These are phyloP conservation scores for Papilio polyxenes DNA, from an alignment of 1,140 invertebrate species.

Conservation along the genomic window DNA sequence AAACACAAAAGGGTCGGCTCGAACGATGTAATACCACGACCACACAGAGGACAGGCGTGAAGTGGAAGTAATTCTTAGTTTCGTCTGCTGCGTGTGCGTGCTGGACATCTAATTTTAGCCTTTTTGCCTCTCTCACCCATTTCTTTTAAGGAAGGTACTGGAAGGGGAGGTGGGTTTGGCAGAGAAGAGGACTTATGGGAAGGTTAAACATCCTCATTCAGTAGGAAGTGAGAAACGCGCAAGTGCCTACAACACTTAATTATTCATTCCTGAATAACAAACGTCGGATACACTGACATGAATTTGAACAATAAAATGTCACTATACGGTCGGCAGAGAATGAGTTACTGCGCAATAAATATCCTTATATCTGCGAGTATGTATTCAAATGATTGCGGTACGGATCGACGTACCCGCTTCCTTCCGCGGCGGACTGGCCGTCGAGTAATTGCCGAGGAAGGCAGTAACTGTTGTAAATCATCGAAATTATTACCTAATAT, in stretches of 20 bases:
- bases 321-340: conserved; percentile 51
- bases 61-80: too few species aligned
- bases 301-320: conserved; percentile 65
- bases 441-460: conserved; percentile 74
- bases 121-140: too few species aligned
- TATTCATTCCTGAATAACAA: conserved; percentile 60
- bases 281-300: conserved; percentile 59
- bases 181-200: not conserved
- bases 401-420: conserved; percentile 73
- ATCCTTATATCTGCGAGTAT: conserved; percentile 66
- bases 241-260: conserved; percentile 47
- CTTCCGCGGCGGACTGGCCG: conserved; percentile 70
- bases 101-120: too few species aligned
- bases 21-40: too few species aligned
- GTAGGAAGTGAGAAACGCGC: conserved; percentile 11
- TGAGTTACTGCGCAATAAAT: conserved; percentile 74
- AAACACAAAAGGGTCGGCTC: not conserved
- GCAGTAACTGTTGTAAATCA: conserved; percentile 69
- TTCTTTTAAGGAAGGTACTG: too few species aligned
- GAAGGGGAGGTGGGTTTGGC: too few species aligned
- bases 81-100: too few species aligned
- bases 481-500: conserved; percentile 77
- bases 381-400: conserved; percentile 76
- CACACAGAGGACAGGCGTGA: too few species aligned
- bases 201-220: not conserved